Percentiles rank a stretch among this genome's conserved stretches.
phyloP scores from a whole-genome alignment of 64 coral and sea anemone species.

The Stichodactyla mertensii region DNA sequence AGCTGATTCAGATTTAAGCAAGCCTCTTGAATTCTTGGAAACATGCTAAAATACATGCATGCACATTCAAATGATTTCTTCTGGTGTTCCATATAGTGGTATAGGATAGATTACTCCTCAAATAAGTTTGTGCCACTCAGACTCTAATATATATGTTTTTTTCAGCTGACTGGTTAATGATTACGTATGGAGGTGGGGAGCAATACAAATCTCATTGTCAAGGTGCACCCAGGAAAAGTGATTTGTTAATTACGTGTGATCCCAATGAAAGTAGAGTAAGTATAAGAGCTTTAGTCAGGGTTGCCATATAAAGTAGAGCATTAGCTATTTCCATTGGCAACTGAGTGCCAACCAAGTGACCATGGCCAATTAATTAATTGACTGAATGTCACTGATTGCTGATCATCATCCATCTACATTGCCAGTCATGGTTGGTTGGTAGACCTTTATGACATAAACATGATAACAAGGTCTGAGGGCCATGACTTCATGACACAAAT shows the following conservation, averaged over 20 bases:
- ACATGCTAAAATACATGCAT: too few relatives aligned
- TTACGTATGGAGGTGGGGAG: slow-evolving; percentile 28
- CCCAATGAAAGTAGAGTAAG: slow-evolving; percentile 30
- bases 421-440: too few relatives aligned
- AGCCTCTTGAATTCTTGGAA: too few relatives aligned
- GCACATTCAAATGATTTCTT: too few relatives aligned
- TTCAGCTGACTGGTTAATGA: slow-evolving; percentile 65
- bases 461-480: too few relatives aligned
- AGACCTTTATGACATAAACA: too few relatives aligned
- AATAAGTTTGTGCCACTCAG: not conserved
- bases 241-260: slow-evolving; percentile 57
- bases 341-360: not conserved
- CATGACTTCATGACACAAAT: too few relatives aligned
- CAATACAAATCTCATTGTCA: slow-evolving; percentile 33
- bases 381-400: too few relatives aligned
- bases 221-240: not conserved
- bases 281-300: not conserved
- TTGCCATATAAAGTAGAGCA: not conserved
- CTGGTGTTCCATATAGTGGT: too few relatives aligned
- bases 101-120: not conserved
- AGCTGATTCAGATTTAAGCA: too few relatives aligned
- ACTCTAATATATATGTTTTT: not conserved
- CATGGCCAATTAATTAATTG: not conserved
- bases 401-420: too few relatives aligned
- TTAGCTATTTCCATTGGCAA: not conserved